Evolutionary conservation across 1,140 invertebrate genomes (phyloP).

Genomic region (Thereuonema tuberculata): DNA sequence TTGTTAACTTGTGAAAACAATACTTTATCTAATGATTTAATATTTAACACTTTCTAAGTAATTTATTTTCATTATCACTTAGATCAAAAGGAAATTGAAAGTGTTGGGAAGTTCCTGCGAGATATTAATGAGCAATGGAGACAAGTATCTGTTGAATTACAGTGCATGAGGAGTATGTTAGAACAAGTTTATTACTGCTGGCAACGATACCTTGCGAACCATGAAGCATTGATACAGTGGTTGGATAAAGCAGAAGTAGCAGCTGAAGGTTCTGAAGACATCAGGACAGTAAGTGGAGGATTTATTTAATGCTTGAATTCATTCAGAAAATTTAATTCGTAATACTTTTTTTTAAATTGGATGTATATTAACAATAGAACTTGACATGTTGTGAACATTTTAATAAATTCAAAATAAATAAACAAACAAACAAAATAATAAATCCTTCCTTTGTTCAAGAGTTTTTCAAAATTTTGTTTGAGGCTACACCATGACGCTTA

Average conservation of each 20-base stretch:
- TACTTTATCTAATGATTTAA: too few relatives aligned
- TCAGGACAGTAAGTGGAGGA: slow-evolving; percentile 45
- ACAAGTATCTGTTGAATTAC: slow-evolving; percentile 71
- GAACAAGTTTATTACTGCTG: slow-evolving; percentile 80
- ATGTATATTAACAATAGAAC: background rate
- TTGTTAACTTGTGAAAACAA: too few relatives aligned
- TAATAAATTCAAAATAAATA: too few relatives aligned
- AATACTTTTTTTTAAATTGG: background rate
- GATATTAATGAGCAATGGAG: slow-evolving; percentile 80
- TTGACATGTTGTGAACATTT: too few relatives aligned
- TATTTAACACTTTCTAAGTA: too few relatives aligned
- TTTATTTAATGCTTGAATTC: too few relatives aligned
- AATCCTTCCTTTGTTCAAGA: too few relatives aligned
- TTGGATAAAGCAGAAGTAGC: slow-evolving; percentile 61
- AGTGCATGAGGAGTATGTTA: slow-evolving; percentile 72
- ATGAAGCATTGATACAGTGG: slow-evolving; percentile 64
- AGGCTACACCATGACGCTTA: too few relatives aligned
- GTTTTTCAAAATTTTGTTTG: too few relatives aligned
- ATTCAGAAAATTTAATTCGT: too few relatives aligned
- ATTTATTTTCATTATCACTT: slow-evolving; percentile 18
- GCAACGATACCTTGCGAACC: slow-evolving; percentile 60
- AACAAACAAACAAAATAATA: too few relatives aligned
- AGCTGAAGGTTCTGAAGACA: slow-evolving; percentile 59
- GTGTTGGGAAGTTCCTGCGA: slow-evolving; percentile 68
- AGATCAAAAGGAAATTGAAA: slow-evolving; percentile 55